Evolutionary conservation across 1,140 invertebrate genomes (phyloP).

Genomic region (Drosophila pallidifrons): DNA sequence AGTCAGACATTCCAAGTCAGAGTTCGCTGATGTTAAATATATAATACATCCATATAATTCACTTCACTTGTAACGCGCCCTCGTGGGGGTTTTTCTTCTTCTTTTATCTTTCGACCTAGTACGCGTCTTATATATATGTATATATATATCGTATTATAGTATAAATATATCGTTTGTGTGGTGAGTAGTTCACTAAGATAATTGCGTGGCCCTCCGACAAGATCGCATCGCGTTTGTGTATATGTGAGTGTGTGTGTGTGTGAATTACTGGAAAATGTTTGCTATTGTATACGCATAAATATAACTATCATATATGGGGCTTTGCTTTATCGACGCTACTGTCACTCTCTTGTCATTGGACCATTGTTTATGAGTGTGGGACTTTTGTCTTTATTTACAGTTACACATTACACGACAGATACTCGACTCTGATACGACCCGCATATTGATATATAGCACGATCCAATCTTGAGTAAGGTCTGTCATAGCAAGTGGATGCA

Average conservation of each 20-base stretch:
- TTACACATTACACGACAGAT: slow-evolving; percentile 38
- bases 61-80: neutral
- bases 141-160: slow-evolving; percentile 37
- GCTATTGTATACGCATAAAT: slow-evolving; percentile 7
- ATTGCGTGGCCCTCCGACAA: slow-evolving; percentile 32
- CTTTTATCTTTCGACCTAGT: slow-evolving; percentile 62
- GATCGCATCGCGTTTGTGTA: slow-evolving; percentile 20
- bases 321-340: slow-evolving; percentile 64
- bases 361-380: slow-evolving; percentile 63
- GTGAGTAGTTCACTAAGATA: slow-evolving; percentile 30
- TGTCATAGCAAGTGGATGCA: neutral
- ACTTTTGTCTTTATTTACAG: slow-evolving; percentile 30
- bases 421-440: slow-evolving; percentile 14
- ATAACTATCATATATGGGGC: slow-evolving; percentile 23
- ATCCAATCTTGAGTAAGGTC: slow-evolving; percentile 1
- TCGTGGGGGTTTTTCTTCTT: slow-evolving; percentile 2
- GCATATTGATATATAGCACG: slow-evolving; percentile 15
- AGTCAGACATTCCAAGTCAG: slow-evolving; percentile 22
- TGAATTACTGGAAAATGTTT: slow-evolving; percentile 12
- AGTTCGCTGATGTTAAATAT: slow-evolving; percentile 13
- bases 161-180: slow-evolving; percentile 11
- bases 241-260: too few species aligned
- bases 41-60: neutral
- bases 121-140: slow-evolving; percentile 52
- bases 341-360: slow-evolving; percentile 71